Percentiles rank a stretch among this genome's conserved stretches.
Conservation (phyloP, 1,140 invertebrate genomes). For the Andricus grossulariae region DNA sequence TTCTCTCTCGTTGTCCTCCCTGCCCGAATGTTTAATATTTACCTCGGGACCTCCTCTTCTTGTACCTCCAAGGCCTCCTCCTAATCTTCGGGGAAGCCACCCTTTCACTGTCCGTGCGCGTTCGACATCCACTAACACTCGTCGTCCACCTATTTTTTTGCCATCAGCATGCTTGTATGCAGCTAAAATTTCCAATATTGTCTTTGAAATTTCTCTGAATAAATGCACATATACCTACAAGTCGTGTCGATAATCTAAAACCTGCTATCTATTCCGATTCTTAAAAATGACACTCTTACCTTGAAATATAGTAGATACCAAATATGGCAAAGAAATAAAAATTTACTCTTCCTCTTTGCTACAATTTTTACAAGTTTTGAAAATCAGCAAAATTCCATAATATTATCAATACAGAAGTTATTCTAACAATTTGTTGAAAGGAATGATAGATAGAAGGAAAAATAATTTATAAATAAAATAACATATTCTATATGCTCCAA, state of each 20-base stretch:
- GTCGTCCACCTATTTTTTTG: slow-evolving; percentile 99
- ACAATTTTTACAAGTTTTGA: neutral
- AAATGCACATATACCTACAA: slow-evolving; percentile 13
- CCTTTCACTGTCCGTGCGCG: slow-evolving; percentile 97
- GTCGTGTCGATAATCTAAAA: slow-evolving; percentile 26
- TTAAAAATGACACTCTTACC: neutral
- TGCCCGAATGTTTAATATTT: slow-evolving; percentile 96
- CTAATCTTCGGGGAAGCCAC: slow-evolving; percentile 96
- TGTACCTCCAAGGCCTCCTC: slow-evolving; percentile 94
- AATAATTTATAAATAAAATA: too few relatives aligned
- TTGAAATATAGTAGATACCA: too few relatives aligned
- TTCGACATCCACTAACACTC: slow-evolving; percentile 99
- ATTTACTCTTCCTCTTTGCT: neutral
- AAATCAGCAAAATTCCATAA: too few relatives aligned
- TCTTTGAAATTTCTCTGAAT: slow-evolving; percentile 45
- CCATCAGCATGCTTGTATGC: slow-evolving; percentile 99
- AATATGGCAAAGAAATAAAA: neutral
- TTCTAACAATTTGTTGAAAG: too few relatives aligned
- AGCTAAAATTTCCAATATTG: slow-evolving; percentile 81
- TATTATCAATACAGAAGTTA: too few relatives aligned
- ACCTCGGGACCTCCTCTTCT: slow-evolving; percentile 94
- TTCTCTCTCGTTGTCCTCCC: slow-evolving; percentile 92
- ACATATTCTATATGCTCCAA: too few relatives aligned
- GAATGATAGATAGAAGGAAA: too few relatives aligned
- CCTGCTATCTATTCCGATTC: neutral